Base-by-base conservation (phyloP, 2,888 invertebrate species). In the Hypena proboscidalis region DNA sequence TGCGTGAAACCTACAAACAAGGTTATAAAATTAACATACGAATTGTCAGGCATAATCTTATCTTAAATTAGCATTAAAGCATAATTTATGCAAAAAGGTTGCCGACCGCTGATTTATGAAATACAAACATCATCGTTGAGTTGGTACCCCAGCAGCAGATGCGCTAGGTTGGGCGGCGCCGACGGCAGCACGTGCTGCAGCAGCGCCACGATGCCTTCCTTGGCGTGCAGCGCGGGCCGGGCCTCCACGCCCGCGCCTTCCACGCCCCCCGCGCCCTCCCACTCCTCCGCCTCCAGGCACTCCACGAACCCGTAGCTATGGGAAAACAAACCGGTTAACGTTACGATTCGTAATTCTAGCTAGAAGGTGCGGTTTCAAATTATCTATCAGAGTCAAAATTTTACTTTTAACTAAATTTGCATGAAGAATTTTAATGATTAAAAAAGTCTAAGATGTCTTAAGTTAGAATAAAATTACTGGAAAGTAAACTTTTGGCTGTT, bases 121-220 rank as follows among this genome's bases (percentile, higher is more conserved):
- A 3, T 8, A 73, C 93, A 92, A 25, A 97, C 93, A 54, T 97
- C 96, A 37, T 95, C 95, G 0, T 92, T 92, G 2, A 96, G 90
- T 62, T 97, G 95, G 79, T 98, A 97, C 0, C 97, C 98, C 1
- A 98, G 92, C 31, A 99, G 91, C 77, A 96, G 97, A 77, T 97
- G 97, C 0, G 97, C 95, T 4, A 99, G 86, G 85, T 98, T 98
- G 1, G 98, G 98, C 10, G 96, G 88, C 0, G 95, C 94, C 36
- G 96, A 94, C 2, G 93, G 92, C 37, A 98, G 90, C 70, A 96
- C 94, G 57, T 95, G 94, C 74, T 96, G 94, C 70, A 98, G 81
- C 2, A 98, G 82, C 59, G 93, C 83, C 8, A 98, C 85, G 39
- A 98, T 93, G 7, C 94, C 93, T 67, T 95, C 94, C 80, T 95